phyloP scores from a whole-genome alignment of 2,113 vertebrate species.

The Gobius niger region DNA sequence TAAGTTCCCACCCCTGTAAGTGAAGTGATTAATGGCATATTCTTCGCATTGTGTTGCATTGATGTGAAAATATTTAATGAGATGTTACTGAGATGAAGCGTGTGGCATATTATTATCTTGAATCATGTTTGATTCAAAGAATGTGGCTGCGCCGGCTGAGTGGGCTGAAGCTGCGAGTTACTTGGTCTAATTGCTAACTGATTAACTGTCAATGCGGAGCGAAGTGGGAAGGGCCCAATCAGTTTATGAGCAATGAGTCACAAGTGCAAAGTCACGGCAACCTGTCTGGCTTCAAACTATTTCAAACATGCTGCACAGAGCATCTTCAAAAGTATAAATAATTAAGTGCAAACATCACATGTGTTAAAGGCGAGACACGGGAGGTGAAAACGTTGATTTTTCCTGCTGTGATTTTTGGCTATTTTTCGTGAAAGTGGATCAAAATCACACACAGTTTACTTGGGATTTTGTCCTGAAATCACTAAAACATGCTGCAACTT shows the following conservation, averaged over 20 bases:
- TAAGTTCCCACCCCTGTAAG: not conserved
- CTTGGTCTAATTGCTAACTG: constrained; percentile 11
- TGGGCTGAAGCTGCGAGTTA: not conserved
- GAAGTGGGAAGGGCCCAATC: not conserved
- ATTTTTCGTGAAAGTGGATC: too few relatives aligned
- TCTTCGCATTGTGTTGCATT: not conserved
- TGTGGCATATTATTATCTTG: not conserved
- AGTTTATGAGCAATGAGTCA: not conserved
- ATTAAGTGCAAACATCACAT: not conserved
- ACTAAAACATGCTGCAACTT: too few relatives aligned
- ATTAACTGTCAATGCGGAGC: constrained; percentile 10
- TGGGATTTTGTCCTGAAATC: too few relatives aligned
- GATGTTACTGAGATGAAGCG: too few relatives aligned
- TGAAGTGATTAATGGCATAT: not conserved
- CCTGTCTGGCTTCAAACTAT: not conserved
- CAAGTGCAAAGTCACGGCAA: not conserved
- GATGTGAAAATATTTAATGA: not conserved
- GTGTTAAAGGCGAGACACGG: too few relatives aligned
- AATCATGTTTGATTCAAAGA: not conserved
- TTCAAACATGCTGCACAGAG: not conserved
- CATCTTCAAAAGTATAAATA: not conserved
- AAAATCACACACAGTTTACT: too few relatives aligned
- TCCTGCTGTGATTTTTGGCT: too few relatives aligned
- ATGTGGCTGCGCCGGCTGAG: constrained; percentile 5
- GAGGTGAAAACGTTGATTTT: too few relatives aligned